Evolutionary conservation across 2,888 invertebrate species (phyloP).

Genomic region (Aspidiotus destructor): DNA sequence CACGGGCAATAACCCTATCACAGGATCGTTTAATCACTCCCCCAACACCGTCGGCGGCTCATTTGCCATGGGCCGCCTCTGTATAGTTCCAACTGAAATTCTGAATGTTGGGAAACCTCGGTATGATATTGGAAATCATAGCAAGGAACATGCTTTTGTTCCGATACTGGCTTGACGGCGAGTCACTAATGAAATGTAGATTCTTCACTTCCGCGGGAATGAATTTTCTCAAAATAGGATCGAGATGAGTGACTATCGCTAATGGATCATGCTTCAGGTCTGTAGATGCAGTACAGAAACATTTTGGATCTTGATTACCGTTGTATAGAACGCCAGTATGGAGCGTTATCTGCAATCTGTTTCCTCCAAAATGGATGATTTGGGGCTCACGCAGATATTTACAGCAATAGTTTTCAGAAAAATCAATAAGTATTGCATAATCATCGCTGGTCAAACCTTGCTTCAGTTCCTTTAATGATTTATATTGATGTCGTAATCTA

Average conservation of each 20-base stretch:
- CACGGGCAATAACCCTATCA: background rate
- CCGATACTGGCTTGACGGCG: background rate
- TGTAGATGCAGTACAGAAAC: background rate
- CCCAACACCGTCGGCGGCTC: background rate
- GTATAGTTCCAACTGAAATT: background rate
- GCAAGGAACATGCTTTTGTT: background rate
- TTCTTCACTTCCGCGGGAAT: background rate
- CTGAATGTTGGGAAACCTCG: background rate
- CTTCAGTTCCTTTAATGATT: background rate
- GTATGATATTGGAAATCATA: background rate
- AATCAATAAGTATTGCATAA: background rate
- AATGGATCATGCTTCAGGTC: background rate
- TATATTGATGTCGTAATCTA: background rate
- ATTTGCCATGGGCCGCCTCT: background rate
- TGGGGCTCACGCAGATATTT: too few relatives aligned
- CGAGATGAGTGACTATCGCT: background rate
- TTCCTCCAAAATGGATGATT: too few relatives aligned
- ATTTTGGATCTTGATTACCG: background rate
- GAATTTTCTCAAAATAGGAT: background rate
- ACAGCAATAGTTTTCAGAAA: background rate
- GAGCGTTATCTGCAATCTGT: background rate
- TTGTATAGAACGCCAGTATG: background rate
- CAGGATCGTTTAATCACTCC: background rate
- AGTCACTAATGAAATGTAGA: background rate
- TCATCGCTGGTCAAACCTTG: background rate